Evolutionary conservation across 2,113 vertebrate genomes (phyloP).

Genomic region (Vidua macroura): DNA sequence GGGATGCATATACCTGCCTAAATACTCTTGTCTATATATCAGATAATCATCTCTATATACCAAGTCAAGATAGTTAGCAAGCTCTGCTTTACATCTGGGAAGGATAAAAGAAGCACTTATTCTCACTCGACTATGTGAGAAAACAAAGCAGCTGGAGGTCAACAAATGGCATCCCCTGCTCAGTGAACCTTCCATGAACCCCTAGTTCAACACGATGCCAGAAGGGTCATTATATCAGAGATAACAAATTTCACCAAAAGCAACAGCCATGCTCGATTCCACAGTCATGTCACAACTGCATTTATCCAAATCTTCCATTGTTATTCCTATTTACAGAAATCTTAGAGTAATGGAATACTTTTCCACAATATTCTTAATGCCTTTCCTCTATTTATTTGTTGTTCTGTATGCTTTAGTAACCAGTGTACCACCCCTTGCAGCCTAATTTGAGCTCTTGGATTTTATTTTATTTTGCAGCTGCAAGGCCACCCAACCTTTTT

Average conservation of each 20-base stretch:
- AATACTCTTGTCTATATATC: neutral
- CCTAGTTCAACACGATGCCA: neutral
- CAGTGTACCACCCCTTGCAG: neutral
- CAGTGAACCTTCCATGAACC: slow-evolving; percentile 46
- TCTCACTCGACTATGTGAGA: neutral
- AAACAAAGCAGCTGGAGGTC: slow-evolving; percentile 48
- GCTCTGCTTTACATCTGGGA: slow-evolving; percentile 31
- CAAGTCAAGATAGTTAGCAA: neutral
- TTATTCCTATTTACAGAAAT: neutral
- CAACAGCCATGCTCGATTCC: neutral
- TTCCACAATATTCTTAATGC: neutral
- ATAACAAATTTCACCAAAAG: neutral
- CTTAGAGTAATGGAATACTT: neutral
- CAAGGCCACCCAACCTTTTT: slow-evolving; percentile 8
- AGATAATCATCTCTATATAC: neutral
- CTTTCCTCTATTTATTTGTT: neutral
- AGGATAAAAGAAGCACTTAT: slow-evolving; percentile 32
- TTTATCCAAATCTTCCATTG: neutral
- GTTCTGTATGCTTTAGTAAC: neutral
- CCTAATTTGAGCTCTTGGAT: neutral
- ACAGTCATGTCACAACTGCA: neutral
- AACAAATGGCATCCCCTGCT: slow-evolving; percentile 9
- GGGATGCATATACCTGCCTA: neutral
- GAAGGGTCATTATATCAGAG: neutral
- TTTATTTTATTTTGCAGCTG: neutral